Base-by-base conservation (phyloP, 2,797 vertebrate species). In the Heliangelus exortis region DNA sequence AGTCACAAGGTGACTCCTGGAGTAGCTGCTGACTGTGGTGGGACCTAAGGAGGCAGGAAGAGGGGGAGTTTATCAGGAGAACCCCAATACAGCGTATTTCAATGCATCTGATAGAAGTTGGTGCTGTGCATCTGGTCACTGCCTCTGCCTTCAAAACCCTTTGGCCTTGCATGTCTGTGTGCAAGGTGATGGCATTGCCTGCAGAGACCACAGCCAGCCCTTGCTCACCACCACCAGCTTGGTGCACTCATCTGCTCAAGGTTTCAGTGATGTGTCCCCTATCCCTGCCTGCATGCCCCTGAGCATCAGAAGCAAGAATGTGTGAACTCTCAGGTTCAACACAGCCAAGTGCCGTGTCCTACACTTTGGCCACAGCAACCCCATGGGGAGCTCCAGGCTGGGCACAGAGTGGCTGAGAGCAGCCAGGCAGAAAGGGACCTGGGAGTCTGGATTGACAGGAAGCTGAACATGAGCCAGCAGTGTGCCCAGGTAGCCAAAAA, bases 61-160 rank as follows among this genome's bases (percentile, higher is more conserved):
- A 66, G 34, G 29, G 19, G 19, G 13, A 3, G 8, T 55, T 48
- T 48, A 21, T 29, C 54, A 10, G 39, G 39, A 39, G 39, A 53
- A 21, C 18, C 31, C 2, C 9, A 15, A 25, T 41, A 16, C 53
- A 69, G 26, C 11, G 9, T 4, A 15, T n/a, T 20, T 29, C 62
- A 17, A 31, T 1, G 10, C 10, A 34, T 7, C 22, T 74, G 57
- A 12, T 0, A 3, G 34, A 34, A 36, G 48, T 14, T 33, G 84
- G 23, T 0, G 1, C 47, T 0, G 0, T 7, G 15, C 41, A 6
- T 1, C 4, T 10, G 10, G 20, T 53, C 4, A 6, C 33, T 47
- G 66, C 13, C 26, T 78, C 34, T 57, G 29, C n/a, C 57, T 62
- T 63, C 9, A 13, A 39, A 69, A 15, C 15, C 17, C 45, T 71